These are phyloP conservation scores for Lagenorhynchus albirostris DNA, from an alignment of 2,113 vertebrate genomes.

Conservation along the genomic window DNA sequence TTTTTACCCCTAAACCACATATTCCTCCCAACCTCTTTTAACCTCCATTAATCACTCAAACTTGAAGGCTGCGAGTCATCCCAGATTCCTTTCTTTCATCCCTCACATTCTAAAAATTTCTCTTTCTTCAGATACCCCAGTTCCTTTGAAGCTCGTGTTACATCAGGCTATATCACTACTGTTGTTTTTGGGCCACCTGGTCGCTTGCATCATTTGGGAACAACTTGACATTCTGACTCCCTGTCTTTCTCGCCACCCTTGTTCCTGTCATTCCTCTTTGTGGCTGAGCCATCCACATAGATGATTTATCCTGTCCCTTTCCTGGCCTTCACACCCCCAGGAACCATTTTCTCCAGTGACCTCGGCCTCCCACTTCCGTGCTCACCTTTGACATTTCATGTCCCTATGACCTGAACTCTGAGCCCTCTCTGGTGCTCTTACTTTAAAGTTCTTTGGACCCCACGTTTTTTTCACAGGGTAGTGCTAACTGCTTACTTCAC, in stretches of 20 bases:
- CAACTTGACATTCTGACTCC: not conserved
- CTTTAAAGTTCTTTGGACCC: not conserved
- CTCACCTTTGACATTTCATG: not conserved
- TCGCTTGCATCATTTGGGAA: not conserved
- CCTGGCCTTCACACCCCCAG: not conserved
- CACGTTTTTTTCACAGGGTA: not conserved
- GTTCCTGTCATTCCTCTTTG: not conserved
- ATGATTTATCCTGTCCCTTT: not conserved
- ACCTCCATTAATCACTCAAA: not conserved
- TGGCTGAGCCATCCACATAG: not conserved
- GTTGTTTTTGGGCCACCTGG: not conserved
- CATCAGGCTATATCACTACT: not conserved
- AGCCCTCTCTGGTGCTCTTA: not conserved
- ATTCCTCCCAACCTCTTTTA: not conserved
- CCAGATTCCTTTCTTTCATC: not conserved
- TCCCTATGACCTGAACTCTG: not conserved
- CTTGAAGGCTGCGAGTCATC: not conserved
- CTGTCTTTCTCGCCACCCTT: not conserved
- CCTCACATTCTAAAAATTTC: not conserved
- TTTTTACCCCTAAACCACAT: not conserved
- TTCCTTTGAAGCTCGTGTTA: not conserved
- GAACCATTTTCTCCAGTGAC: not conserved
- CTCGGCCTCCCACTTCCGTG: not conserved
- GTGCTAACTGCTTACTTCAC: not conserved
- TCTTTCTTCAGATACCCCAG: not conserved